These are phyloP conservation scores for Drosophila borborema DNA, from an alignment of 2,888 invertebrate genomes.

Conservation along the genomic window DNA sequence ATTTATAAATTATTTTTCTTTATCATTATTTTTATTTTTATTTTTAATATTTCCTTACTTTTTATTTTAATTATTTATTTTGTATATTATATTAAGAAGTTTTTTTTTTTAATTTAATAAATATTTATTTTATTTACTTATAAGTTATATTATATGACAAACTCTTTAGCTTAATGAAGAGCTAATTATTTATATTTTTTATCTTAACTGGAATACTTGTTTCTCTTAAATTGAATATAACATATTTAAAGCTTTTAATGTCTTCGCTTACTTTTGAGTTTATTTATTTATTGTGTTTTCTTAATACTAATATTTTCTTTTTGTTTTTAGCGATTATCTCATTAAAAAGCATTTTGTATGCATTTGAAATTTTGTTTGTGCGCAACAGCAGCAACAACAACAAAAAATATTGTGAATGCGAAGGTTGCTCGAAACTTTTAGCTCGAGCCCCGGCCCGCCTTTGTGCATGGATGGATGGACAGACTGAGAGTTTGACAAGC, in stretches of 20 bases:
- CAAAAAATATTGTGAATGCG: slow-evolving; percentile 1
- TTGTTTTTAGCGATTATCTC: slow-evolving; percentile 76
- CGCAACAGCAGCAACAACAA: slow-evolving; percentile 19
- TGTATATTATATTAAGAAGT: background rate
- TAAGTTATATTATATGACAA: background rate
- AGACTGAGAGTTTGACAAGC: background rate
- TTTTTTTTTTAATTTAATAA: background rate
- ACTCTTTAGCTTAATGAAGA: background rate
- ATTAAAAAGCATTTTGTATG: slow-evolving; percentile 70
- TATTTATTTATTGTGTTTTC: slow-evolving; percentile 1
- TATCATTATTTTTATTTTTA: no score
- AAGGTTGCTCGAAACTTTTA: background rate
- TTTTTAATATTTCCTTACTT: no score
- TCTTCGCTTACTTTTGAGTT: background rate
- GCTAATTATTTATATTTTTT: background rate
- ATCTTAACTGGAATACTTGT: background rate
- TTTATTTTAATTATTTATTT: background rate
- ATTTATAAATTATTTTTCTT: no score
- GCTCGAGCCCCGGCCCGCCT: slow-evolving; percentile 9
- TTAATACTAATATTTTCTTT: slow-evolving; percentile 4
- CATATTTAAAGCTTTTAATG: background rate
- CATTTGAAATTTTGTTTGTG: slow-evolving; percentile 58
- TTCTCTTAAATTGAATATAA: background rate
- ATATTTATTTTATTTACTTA: background rate
- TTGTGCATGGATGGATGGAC: slow-evolving; percentile 3